Evolutionary conservation across 2,888 invertebrate genomes (phyloP).

Genomic region (Watsonalla binaria): DNA sequence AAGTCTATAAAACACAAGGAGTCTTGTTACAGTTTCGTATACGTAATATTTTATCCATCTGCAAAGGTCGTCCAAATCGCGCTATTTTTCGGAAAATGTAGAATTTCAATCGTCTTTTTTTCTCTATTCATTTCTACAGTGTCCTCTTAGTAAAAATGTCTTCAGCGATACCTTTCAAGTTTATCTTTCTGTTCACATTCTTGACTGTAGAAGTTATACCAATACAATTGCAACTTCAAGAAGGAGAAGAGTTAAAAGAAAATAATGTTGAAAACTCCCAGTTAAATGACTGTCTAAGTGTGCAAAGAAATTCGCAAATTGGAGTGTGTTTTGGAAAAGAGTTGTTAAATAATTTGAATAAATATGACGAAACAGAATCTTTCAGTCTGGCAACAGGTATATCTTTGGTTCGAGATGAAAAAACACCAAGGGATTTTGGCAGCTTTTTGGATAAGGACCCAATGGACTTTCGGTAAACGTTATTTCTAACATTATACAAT

Average conservation of each 20-base stretch:
- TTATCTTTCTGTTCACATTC: conserved; percentile 26
- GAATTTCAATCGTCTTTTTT: conserved; percentile 2
- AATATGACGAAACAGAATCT: conserved; percentile 82
- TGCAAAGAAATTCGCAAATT: conserved; percentile 60
- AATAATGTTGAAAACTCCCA: conserved; percentile 51
- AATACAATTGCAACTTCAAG: conserved; percentile 53
- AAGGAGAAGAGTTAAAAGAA: conserved; percentile 57
- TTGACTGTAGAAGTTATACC: conserved; percentile 50
- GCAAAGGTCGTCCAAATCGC: conserved; percentile 35
- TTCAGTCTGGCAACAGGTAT: conserved; percentile 83
- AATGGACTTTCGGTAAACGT: conserved; percentile 81
- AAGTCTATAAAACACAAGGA: conserved; percentile 70
- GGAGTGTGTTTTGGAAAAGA: conserved; percentile 85
- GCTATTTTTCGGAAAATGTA: conserved; percentile 18
- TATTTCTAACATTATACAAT: neutral
- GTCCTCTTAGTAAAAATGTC: conserved; percentile 19
- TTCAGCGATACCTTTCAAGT: conserved; percentile 11
- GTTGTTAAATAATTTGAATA: conserved; percentile 81
- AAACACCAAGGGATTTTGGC: conserved; percentile 81
- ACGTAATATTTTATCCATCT: conserved; percentile 51
- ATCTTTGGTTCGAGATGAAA: conserved; percentile 81
- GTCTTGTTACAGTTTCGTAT: conserved; percentile 52
- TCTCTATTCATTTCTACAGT: conserved; percentile 1
- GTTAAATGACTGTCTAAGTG: conserved; percentile 63
- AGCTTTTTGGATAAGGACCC: conserved; percentile 86